Base-by-base conservation (phyloP, 2,113 vertebrate genomes). In the Lates calcarifer region DNA sequence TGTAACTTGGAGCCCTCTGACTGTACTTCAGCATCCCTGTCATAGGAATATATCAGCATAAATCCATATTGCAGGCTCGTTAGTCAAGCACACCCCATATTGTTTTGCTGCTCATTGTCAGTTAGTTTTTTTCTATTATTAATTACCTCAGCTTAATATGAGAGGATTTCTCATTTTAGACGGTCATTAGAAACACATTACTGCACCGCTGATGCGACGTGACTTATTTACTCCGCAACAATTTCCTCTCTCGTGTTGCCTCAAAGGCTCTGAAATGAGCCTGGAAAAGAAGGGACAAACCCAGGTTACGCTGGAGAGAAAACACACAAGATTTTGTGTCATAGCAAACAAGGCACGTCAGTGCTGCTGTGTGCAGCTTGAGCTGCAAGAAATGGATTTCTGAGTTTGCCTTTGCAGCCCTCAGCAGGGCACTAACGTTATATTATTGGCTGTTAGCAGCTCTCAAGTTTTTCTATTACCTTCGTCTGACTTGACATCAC, bases 121-220 rank as follows among this genome's bases (percentile, higher is more conserved):
- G 43, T 83, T 85, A 26, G 24, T 83, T 87, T 88, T 90, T 87
- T 79, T 73, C 68, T 71, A 64, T 88, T 91, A 91, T 92, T 93
- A 93, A 93, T 94, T 93, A 89, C 84, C 49, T 78, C 61, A 8
- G 78, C 82, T 61, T 92, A 90, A 92, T 92, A 90, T 56, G 35
- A 81, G 67, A 87, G 89, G 80, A 91, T 91, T 93, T 89, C 87
- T 90, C 82, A 91, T 92, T 93, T 88, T 83, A 85, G 84, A 86
- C 17, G 56, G 84, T 89, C 91, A 93, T 94, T 93, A 94, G 87
- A 91, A 93, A 91, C 89, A 86, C 87, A 93, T 94, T 90, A 92
- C 83, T n/a, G 79, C 92, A 86, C 90, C 70, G 20, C 86, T 88
- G 85, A 87, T 79, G 84, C 87, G 26, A 91, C 72, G 84, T 86